These are phyloP conservation scores for Plectus sambesii DNA, from an alignment of 1,140 invertebrate genomes.

Conservation along the genomic window DNA sequence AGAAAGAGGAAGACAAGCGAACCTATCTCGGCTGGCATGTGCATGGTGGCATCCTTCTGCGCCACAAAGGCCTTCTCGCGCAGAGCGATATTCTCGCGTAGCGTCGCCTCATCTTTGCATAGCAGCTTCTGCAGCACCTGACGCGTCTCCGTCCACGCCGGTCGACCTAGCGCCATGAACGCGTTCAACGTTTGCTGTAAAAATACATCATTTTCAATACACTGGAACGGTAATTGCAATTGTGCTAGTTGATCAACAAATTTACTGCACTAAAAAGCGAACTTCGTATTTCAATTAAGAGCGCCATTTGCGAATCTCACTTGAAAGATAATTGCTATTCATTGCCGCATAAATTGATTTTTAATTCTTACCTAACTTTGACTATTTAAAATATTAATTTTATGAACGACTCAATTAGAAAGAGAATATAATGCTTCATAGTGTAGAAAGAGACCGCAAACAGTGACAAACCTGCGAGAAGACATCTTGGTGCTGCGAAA, in stretches of 20 bases:
- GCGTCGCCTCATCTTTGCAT: slow-evolving; percentile 54
- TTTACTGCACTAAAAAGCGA: background rate
- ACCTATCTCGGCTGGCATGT: slow-evolving; percentile 80
- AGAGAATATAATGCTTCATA: too few species aligned
- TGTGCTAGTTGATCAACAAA: background rate
- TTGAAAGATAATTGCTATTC: too few species aligned
- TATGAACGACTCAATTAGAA: too few species aligned
- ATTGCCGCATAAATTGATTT: too few species aligned
- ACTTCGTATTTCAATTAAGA: background rate
- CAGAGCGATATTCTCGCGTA: slow-evolving; percentile 54
- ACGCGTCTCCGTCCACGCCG: slow-evolving; percentile 71
- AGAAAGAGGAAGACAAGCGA: too few species aligned
- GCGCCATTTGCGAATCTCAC: too few species aligned
- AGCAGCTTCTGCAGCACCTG: slow-evolving; percentile 62
- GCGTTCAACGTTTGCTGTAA: slow-evolving; percentile 63
- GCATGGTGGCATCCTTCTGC: slow-evolving; percentile 69
- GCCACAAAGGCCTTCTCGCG: slow-evolving; percentile 60
- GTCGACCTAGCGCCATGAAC: slow-evolving; percentile 74
- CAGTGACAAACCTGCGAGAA: slow-evolving; percentile 58
- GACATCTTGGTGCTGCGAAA: slow-evolving; percentile 64
- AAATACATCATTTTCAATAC: slow-evolving; percentile 25
- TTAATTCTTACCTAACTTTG: too few species aligned
- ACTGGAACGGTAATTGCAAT: too few species aligned
- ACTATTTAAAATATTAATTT: slow-evolving; percentile 13
- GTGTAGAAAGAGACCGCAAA: slow-evolving; percentile 13